phyloP scores from a whole-genome alignment of 2,113 vertebrate genomes.

The Leucoraja erinaceus region DNA sequence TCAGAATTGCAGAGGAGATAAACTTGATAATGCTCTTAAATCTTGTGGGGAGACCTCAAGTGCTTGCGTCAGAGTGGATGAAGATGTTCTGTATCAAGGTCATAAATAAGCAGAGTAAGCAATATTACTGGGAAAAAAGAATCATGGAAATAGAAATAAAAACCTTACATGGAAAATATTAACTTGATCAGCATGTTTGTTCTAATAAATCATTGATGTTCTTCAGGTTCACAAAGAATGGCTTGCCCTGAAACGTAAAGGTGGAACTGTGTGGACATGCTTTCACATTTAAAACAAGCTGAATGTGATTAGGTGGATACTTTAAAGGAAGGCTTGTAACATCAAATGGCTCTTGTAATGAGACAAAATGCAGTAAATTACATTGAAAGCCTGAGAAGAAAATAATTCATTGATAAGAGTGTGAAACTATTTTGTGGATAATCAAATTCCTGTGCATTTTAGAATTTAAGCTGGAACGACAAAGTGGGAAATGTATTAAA shows the following conservation, averaged over 20 bases:
- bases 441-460: constrained; percentile 28
- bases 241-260: background rate
- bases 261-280: background rate
- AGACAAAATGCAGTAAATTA: background rate
- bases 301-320: background rate
- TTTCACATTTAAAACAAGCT: background rate
- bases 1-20: background rate
- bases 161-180: background rate
- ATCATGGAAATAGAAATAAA: background rate
- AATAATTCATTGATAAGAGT: background rate
- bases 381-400: background rate
- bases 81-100: background rate
- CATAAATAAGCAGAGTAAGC: background rate
- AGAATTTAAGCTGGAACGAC: background rate
- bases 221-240: background rate
- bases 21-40: background rate
- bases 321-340: background rate
- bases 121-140: background rate
- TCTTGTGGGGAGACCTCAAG: background rate
- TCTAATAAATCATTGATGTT: background rate
- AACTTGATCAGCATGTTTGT: background rate
- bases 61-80: background rate
- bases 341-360: background rate
- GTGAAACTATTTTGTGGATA: too few species aligned
- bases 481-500: background rate